These are phyloP conservation scores for Psilopogon haemacephalus DNA, from an alignment of 2,113 vertebrate genomes.

Conservation along the genomic window DNA sequence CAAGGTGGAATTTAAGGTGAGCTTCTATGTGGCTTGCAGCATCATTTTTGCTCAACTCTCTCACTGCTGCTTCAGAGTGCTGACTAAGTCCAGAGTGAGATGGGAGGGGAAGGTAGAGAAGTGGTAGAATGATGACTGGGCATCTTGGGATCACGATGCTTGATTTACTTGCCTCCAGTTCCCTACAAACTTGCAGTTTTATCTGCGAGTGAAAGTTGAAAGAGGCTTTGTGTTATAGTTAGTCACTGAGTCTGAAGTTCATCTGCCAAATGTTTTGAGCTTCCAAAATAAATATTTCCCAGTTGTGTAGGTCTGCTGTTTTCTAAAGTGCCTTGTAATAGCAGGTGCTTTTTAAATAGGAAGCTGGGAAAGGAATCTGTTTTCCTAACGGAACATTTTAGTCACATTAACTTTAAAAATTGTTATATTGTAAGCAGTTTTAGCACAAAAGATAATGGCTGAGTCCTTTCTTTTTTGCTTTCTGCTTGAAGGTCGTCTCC, in stretches of 20 bases:
- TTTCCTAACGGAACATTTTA: background rate
- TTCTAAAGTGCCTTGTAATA: background rate
- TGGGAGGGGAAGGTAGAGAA: background rate
- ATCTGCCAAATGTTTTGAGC: background rate
- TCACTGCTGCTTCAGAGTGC: background rate
- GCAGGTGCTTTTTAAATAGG: background rate
- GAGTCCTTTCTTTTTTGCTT: background rate
- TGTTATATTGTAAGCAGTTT: background rate
- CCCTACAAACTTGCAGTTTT: background rate
- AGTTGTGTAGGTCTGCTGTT: fast-evolving
- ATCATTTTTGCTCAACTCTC: background rate
- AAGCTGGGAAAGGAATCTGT: background rate
- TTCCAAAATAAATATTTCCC: background rate
- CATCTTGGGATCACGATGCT: fast-evolving
- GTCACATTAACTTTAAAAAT: background rate
- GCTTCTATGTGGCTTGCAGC: background rate
- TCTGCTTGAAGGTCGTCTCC: background rate
- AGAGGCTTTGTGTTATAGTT: background rate
- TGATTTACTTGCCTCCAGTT: background rate
- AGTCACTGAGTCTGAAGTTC: background rate
- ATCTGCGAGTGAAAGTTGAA: background rate
- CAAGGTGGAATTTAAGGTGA: background rate
- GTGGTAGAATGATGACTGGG: fast-evolving
- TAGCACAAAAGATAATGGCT: background rate
- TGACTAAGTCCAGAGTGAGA: fast-evolving